Conservation (phyloP, 2,888 invertebrate species). For the Sthenelais limicola region DNA sequence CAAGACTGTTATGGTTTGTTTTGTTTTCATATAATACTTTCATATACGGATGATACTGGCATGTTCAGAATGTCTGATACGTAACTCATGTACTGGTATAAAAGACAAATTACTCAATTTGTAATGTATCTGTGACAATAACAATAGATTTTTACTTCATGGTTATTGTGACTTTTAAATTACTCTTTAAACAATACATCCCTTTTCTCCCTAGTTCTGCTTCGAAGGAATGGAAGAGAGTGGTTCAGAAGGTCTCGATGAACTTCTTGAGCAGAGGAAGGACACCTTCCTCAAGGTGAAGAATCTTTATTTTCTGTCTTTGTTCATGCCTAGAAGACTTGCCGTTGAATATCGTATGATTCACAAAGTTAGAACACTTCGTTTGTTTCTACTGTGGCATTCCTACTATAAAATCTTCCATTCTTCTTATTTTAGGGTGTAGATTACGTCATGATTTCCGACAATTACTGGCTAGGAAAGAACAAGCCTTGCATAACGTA, state of each 20-base stretch:
- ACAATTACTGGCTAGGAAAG: constrained; percentile 98
- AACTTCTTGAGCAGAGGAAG: constrained; percentile 81
- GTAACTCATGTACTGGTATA: no score
- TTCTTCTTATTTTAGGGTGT: constrained; percentile 74
- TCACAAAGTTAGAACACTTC: background rate
- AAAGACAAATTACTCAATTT: no score
- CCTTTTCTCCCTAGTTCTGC: constrained; percentile 79
- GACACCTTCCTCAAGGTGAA: constrained; percentile 82
- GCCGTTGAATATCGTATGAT: background rate
- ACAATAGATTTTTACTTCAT: no score
- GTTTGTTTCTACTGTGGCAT: background rate
- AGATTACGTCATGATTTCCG: constrained; percentile 97
- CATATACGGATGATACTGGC: no score
- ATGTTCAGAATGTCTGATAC: no score
- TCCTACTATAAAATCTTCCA: background rate
- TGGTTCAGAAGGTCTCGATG: constrained; percentile 96
- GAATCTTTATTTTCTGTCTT: background rate
- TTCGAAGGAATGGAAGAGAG: constrained; percentile 99
- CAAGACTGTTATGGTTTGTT: no score
- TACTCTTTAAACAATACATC: background rate
- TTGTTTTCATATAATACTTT: no score
- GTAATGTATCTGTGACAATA: no score
- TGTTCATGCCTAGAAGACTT: background rate
- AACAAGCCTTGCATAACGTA: constrained; percentile 98
- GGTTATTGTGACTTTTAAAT: no score